Conservation (phyloP, 2,888 invertebrate species). For the Bombylius major region DNA sequence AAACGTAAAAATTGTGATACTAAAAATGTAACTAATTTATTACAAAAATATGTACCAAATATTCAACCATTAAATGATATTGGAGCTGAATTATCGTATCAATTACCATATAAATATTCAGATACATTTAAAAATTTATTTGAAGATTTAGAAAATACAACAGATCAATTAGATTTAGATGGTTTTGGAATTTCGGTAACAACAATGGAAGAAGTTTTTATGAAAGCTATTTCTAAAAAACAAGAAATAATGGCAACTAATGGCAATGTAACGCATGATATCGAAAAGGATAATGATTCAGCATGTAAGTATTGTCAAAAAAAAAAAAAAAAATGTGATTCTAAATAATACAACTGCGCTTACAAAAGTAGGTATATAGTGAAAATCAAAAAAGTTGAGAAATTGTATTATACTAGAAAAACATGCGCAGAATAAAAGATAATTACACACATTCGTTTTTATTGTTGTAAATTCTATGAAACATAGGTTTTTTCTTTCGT, state of each 20-base stretch:
- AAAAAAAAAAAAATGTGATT: not conserved
- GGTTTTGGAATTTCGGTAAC: conserved; percentile 72
- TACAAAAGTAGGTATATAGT: too few species aligned
- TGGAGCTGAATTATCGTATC: conserved; percentile 56
- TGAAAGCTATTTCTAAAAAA: conserved; percentile 38
- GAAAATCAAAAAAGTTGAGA: too few species aligned
- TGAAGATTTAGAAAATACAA: conserved; percentile 47
- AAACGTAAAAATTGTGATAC: conserved; percentile 42
- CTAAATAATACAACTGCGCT: too few species aligned
- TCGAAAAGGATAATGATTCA: not conserved
- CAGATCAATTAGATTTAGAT: conserved; percentile 45
- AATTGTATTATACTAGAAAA: too few species aligned
- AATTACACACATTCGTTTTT: too few species aligned
- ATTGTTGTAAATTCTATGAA: too few species aligned
- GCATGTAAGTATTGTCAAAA: not conserved
- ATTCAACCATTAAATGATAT: conserved; percentile 50
- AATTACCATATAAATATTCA: conserved; percentile 47
- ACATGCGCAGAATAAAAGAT: too few species aligned
- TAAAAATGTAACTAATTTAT: conserved; percentile 39
- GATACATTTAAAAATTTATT: conserved; percentile 52
- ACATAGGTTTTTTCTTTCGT: too few species aligned
- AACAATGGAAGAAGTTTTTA: conserved; percentile 76
- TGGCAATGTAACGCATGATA: not conserved
- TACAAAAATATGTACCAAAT: conserved; percentile 47
- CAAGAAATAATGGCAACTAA: conserved; percentile 2